Evolutionary conservation across 2,113 vertebrate species (phyloP).

Genomic region (Thamnaconus septentrionalis): DNA sequence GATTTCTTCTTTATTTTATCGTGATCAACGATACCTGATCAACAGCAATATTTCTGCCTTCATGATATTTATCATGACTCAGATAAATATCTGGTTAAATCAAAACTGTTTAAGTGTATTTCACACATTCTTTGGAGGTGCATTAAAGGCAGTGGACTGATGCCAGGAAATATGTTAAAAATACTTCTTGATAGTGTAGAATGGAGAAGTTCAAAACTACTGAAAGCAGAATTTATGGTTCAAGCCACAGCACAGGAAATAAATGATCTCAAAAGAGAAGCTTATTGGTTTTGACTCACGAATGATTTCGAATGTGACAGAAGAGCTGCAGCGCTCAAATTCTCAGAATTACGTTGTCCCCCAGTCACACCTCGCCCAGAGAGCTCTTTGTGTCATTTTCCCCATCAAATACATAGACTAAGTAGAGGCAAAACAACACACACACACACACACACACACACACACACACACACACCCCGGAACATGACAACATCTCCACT

Average conservation of each 20-base stretch:
- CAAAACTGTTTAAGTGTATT: too few species aligned
- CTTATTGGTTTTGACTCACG: slow-evolving; percentile 61
- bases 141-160: neutral
- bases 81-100: too few species aligned
- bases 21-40: too few species aligned
- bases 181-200: slow-evolving; percentile 19
- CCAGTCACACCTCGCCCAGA: neutral
- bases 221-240: slow-evolving; percentile 71
- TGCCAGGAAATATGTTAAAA: slow-evolving; percentile 1
- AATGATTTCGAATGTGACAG: slow-evolving; percentile 53
- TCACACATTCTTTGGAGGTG: neutral
- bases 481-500: too few species aligned
- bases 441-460: too few species aligned
- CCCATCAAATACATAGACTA: too few species aligned
- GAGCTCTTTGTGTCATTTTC: too few species aligned
- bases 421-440: too few species aligned
- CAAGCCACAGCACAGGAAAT: slow-evolving; percentile 74
- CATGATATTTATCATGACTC: too few species aligned
- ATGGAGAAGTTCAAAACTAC: slow-evolving; percentile 60
- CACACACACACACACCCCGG: too few species aligned
- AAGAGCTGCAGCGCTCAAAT: slow-evolving; percentile 19
- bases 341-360: slow-evolving; percentile 22
- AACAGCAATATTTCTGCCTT: too few species aligned
- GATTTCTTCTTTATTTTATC: too few species aligned
- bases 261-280: slow-evolving; percentile 73